Base-by-base conservation (phyloP, 2,888 invertebrate genomes). In the Apamea monoglypha region DNA sequence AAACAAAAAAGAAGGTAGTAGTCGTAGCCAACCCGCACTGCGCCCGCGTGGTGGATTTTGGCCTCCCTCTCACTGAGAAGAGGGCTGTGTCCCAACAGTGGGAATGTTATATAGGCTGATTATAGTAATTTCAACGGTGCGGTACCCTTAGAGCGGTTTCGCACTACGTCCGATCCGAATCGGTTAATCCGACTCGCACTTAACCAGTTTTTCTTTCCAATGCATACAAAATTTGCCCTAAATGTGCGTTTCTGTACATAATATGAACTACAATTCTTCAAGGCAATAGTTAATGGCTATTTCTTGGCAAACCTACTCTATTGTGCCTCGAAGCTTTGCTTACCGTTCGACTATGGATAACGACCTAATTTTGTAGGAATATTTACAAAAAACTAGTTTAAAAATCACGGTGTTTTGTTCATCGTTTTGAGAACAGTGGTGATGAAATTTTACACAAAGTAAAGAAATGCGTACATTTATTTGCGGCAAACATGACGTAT, bases 251-350 rank as follows among this genome's bases (percentile, higher is more conserved):
- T 75, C 44, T 29, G 63, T 47, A 14, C 64, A 75, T 68, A 80
- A 47, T 71, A 56, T 29, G 36, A 71, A 47, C 71, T 16, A 68
- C 47, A 72, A 71, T 36, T 67, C 6, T 36, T 72, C 71, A 83
- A 83, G 78, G 83, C 84, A 1, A 61, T 6, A n/a, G 36, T 83
- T 83, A 78, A 81, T 66, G 83, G 29, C 29, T 59, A 14, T 79
- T 82, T 82, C 80, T 84, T 82, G 82, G 82, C 82, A 84, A 70
- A 64, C 64, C 18, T 0, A 2, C 29, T 25, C 64, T 44, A 61
- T 84, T 84, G 82, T 79, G 64, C 32, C 66, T 50, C 36, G n/a
- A 25, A 36, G 21, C 7, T n/a, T 50, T 32, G n/a, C 78, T 64
- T 59, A 25, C 47, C 29, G 16, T 47, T 44, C 68, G 14, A 10